Evolutionary conservation across 2,113 vertebrate species (phyloP).

Genomic region (Edolisoma coerulescens): DNA sequence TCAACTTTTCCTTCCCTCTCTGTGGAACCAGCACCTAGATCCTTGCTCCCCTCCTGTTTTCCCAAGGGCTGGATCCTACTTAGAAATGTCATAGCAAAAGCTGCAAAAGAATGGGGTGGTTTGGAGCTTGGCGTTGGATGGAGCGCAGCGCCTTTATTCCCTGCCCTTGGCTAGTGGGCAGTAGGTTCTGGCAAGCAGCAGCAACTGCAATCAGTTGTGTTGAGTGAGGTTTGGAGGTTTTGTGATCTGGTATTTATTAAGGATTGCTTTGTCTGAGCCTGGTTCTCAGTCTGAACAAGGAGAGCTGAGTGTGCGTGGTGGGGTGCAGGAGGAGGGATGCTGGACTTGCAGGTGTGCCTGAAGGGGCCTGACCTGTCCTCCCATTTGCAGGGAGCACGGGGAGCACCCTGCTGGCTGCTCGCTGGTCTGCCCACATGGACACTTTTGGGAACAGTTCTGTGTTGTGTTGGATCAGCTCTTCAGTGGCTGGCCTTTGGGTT

Average conservation of each 20-base stretch:
- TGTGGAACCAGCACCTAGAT: neutral
- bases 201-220: neutral
- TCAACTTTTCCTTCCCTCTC: neutral
- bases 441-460: fast-evolving
- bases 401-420: neutral
- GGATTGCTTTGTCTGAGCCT: neutral
- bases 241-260: neutral
- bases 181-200: neutral
- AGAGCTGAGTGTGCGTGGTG: neutral
- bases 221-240: constrained; percentile 5
- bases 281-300: fast-evolving
- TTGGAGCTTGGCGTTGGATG: neutral
- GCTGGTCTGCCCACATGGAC: fast-evolving
- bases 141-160: neutral
- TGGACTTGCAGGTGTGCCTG: neutral
- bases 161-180: neutral
- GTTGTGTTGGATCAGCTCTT: neutral
- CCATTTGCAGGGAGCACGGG: neutral
- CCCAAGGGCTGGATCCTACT: neutral
- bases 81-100: neutral
- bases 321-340: neutral
- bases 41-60: neutral
- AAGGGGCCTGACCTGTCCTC: neutral
- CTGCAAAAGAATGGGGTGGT: neutral
- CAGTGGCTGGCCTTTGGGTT: neutral